Percentiles rank a stretch among this genome's conserved stretches.
Conservation (phyloP, 1,140 invertebrate species). For the Yoshiicerus persimilis region DNA sequence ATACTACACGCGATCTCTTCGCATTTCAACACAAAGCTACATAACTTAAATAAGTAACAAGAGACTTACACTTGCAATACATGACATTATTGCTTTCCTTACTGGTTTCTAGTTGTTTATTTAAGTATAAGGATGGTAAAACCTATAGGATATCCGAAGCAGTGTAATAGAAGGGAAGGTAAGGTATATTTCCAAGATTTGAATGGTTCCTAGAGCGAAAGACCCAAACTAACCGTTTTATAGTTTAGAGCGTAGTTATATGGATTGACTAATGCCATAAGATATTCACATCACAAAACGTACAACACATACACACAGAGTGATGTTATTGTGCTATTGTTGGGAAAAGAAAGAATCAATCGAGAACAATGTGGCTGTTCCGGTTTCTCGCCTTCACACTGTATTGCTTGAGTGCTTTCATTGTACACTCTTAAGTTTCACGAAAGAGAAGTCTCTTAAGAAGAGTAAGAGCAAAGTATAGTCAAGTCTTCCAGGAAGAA, state of each 20-base stretch:
- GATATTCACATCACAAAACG: neutral
- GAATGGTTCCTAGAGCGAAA: neutral
- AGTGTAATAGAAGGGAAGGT: too few species aligned
- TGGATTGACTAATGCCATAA: neutral
- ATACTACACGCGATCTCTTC: neutral
- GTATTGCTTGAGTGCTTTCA: conserved; percentile 4
- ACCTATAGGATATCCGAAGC: neutral
- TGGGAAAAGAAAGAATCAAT: conserved; percentile 1
- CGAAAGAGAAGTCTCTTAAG: neutral
- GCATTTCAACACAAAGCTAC: neutral
- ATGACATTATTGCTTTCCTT: neutral
- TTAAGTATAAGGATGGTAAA: too few species aligned
- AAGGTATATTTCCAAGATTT: neutral
- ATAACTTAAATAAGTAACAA: neutral
- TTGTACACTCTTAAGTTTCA: neutral
- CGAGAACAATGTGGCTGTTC: neutral
- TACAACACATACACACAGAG: neutral
- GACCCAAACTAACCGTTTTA: too few species aligned
- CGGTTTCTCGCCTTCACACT: neutral
- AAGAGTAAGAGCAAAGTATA: neutral
- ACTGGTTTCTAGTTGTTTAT: too few species aligned
- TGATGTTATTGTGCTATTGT: neutral
- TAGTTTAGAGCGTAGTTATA: neutral
- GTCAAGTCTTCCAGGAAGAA: neutral
- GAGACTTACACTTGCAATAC: neutral